Evolutionary conservation across 1,140 invertebrate genomes (phyloP), one percentile per base, ranked within the genome.

Genomic region (Solenopsis fugax): DNA sequence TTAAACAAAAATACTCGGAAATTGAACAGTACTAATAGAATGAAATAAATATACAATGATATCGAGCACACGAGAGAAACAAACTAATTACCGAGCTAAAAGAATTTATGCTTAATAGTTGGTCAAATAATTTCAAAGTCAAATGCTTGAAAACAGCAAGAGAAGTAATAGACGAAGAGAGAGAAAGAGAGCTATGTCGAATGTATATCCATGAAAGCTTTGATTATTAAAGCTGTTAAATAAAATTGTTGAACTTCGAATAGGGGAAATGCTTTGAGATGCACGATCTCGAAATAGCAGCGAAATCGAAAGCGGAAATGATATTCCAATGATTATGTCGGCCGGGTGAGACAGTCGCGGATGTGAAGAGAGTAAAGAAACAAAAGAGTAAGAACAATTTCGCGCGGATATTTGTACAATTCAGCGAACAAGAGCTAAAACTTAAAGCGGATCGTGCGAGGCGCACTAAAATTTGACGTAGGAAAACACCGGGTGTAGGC

Each of bases 281-380:
- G 45, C 58, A 18, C 12, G 62, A 69, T 60, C 65, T 73, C 54
- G 41, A 52, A 82, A 69, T 69, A 80, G 78, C 78, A 1, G 50
- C 13, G 52, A 60, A 73, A 84, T 84, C 80, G 18, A 75, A 48
- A 84, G 29, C 80, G 80, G 80, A 84, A 84, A 48, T 84, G 80
- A 84, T 75, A 84, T 75, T 34, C 29, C 4, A 50, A 37, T 73
- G 69, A 84, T 84, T 84, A 73, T 54, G 72, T 50, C 18, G 41
- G 41, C 54, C 5, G 67, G 12, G 24, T 37, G 50, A 62, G 72
- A 73, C 41, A 56, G 41, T n/a, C n/a, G 54, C 4, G 9, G 9
- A 13, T 24, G 0, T 16, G 16, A 37, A 77, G 21, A 29, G 37
- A 24, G n/a, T 21, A 18, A 60, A 45, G 37, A 37, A 37, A 4